Percentiles rank a stretch among this genome's conserved stretches.
Evolutionary conservation across 2,888 invertebrate genomes (phyloP).

Genomic region (Drosophila buzzatii): DNA sequence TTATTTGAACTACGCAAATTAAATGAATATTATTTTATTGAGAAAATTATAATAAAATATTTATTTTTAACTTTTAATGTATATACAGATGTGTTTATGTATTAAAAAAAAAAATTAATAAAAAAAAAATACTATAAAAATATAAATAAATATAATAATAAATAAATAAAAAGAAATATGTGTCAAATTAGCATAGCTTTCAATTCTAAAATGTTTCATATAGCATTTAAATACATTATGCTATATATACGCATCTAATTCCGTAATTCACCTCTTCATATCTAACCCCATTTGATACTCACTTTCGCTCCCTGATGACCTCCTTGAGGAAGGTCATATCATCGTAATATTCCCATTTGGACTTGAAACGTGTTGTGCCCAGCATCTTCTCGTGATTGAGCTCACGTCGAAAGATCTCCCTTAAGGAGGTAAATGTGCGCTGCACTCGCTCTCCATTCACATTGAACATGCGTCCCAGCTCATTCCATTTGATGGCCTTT

Average conservation of each 20-base stretch:
- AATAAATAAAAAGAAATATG: too few species aligned
- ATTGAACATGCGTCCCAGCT: conserved; percentile 82
- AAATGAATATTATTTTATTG: too few species aligned
- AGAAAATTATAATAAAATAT: too few species aligned
- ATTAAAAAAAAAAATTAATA: too few species aligned
- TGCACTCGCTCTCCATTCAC: conserved; percentile 84
- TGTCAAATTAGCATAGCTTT: too few species aligned
- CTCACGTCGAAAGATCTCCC: conserved; percentile 83
- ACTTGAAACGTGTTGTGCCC: conserved; percentile 80
- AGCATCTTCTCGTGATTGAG: conserved; percentile 83
- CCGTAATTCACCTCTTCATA: background rate
- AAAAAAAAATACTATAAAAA: too few species aligned
- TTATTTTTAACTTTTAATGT: background rate
- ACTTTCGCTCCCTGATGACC: conserved; percentile 84
- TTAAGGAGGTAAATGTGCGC: conserved; percentile 82
- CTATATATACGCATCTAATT: background rate
- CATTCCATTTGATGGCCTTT: conserved; percentile 84
- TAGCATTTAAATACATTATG: background rate
- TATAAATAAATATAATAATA: too few species aligned
- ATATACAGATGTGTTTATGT: too few species aligned
- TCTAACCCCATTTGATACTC: conserved; percentile 35
- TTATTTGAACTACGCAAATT: too few species aligned
- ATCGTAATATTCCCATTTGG: conserved; percentile 84
- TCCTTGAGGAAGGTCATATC: conserved; percentile 84
- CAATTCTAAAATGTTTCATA: too few species aligned